Percentiles rank a stretch among this genome's conserved stretches.
phyloP scores from a whole-genome alignment of 2,113 vertebrate genomes.

The Ia io region DNA sequence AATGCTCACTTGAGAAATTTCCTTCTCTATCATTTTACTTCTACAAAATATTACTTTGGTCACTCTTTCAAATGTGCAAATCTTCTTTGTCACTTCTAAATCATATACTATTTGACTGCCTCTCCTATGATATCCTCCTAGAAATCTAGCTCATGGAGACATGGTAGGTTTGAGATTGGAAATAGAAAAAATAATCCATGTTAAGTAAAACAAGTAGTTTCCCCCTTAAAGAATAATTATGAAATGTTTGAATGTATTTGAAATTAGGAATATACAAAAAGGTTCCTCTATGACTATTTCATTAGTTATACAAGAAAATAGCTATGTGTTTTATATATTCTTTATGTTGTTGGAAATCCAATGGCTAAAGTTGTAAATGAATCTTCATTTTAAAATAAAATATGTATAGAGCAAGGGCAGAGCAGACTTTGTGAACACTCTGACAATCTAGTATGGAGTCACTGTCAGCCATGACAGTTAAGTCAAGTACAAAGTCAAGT shows the following conservation, averaged over 20 bases:
- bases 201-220: background rate
- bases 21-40: background rate
- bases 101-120: background rate
- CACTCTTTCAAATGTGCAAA: background rate
- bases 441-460: background rate
- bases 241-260: background rate
- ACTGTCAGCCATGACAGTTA: background rate
- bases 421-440: background rate
- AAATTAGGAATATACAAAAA: background rate
- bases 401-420: background rate
- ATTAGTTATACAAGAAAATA: background rate
- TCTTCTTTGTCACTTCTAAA: background rate
- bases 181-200: background rate
- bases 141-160: background rate
- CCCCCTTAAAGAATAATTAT: background rate
- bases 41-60: background rate
- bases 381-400: slow-evolving; percentile 33
- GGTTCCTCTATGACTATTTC: background rate
- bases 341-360: background rate
- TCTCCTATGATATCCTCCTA: background rate
- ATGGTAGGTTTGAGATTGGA: background rate
- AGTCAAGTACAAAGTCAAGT: background rate
- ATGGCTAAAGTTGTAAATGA: background rate
- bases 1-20: background rate
- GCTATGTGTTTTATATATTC: background rate